phyloP scores from a whole-genome alignment of 2,888 invertebrate species.

The Exocentrus adspersus region DNA sequence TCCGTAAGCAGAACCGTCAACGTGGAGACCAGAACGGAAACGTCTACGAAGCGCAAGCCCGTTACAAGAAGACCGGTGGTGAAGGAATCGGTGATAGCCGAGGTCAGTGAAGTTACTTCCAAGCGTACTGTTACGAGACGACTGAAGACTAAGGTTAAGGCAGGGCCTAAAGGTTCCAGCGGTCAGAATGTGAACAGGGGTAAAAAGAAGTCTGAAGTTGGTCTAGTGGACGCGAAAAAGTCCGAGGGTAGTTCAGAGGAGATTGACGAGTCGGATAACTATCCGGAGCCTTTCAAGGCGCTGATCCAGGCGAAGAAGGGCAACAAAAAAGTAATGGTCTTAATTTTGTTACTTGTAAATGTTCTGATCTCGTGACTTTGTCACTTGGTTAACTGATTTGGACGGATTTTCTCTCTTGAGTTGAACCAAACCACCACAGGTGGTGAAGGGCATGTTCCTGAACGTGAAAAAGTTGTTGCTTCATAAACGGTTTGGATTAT shows the following conservation, averaged over 20 bases:
- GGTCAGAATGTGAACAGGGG: slow-evolving; percentile 40
- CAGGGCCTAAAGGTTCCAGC: slow-evolving; percentile 34
- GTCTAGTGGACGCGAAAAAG: slow-evolving; percentile 40
- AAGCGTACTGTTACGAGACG: slow-evolving; percentile 53
- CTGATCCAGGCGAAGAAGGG: slow-evolving; percentile 70
- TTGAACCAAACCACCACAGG: too few species aligned
- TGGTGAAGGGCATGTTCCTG: too few species aligned
- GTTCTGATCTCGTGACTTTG: too few species aligned
- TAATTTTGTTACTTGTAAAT: too few species aligned
- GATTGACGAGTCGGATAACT: slow-evolving; percentile 70
- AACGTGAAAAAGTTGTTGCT: too few species aligned
- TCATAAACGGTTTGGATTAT: too few species aligned
- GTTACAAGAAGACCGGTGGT: slow-evolving; percentile 39
- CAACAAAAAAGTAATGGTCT: slow-evolving; percentile 54
- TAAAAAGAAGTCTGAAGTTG: slow-evolving; percentile 50
- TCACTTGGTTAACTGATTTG: too few species aligned
- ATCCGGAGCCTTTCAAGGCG: slow-evolving; percentile 74
- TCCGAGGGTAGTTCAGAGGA: slow-evolving; percentile 65
- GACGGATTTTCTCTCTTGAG: too few species aligned
- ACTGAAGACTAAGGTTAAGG: slow-evolving; percentile 28
- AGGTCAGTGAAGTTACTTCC: slow-evolving; percentile 58
- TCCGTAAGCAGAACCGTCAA: slow-evolving; percentile 38
- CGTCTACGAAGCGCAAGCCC: slow-evolving; percentile 31
- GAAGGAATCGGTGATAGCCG: slow-evolving; percentile 57
- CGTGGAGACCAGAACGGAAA: slow-evolving; percentile 50